Evolutionary conservation across 2,888 invertebrate genomes (phyloP), one percentile per base, ranked within the genome.

Genomic region (Embidobia sp.): DNA sequence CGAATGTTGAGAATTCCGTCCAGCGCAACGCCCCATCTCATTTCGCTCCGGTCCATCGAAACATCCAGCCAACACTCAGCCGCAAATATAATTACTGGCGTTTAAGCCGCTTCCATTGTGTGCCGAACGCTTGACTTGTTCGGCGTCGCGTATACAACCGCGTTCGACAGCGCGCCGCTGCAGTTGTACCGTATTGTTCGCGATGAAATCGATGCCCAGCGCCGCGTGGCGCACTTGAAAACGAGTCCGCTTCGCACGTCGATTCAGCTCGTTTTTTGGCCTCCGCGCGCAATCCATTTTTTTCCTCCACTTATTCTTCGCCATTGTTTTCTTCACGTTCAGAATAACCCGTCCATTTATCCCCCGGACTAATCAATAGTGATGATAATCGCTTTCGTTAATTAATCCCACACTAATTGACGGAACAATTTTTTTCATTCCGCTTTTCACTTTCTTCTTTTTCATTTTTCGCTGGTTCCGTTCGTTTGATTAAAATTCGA

Each of bases 1-100:
- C 31, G 26, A 59, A 55, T 55, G 46, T 67, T 57, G 27, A 18
- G 35, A 61, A 53, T 64, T 64, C 55, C 11, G 44, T 15, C 29
- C 66, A 53, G 33, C 44, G 37, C 15, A 44, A 53, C 33, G 59
- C 67, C 63, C 63, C 73, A 57, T 55, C 57, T 55, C 57, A 67
- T 77, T 73, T 55, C 73, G 63, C 55, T 55, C 31, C 78, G 49
- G 76, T 64, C 78, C 69, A 74, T 79, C 67, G 73, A 78, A 77
- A 81, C 63, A 78, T 78, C 80, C 76, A 79, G 75, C 79, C 81
- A 80, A 86, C 85, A 85, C 85, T 85, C 86, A 81, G 82, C 85
- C 85, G 84, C 87, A 88, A 89, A 89, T 88, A 88, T 89, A 89
- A 89, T 89, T 89, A 89, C 88, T 87, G 85, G 77, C 87, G 87